Evolutionary conservation across 1,140 invertebrate genomes (phyloP).

Genomic region (Trichomalopsis sarcophagae): DNA sequence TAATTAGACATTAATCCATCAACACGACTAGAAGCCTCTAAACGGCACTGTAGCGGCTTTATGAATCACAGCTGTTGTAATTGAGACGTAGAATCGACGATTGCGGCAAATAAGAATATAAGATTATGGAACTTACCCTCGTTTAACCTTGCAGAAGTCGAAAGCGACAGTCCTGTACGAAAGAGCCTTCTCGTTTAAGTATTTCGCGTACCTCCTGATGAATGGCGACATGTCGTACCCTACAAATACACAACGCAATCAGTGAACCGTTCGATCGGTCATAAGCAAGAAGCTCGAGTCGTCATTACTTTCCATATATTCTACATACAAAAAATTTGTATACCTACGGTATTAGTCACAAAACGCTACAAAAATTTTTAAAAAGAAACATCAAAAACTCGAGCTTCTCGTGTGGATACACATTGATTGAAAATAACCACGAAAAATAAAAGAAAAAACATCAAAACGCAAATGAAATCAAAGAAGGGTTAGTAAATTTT

Average conservation of each 20-base stretch:
- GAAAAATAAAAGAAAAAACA: not conserved
- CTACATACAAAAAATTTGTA: too few relatives aligned
- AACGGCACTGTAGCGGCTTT: too few relatives aligned
- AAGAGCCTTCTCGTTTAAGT: slow-evolving; percentile 98
- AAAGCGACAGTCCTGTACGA: slow-evolving; percentile 99
- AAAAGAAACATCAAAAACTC: not conserved
- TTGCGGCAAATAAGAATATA: not conserved
- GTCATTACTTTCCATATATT: not conserved
- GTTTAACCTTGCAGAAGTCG: slow-evolving; percentile 99
- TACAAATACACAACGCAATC: slow-evolving; percentile 70
- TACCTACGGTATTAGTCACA: not conserved
- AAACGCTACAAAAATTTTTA: not conserved
- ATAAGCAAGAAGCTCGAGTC: not conserved
- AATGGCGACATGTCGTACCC: slow-evolving; percentile 99
- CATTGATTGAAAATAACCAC: not conserved
- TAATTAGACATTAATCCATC: not conserved
- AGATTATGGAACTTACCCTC: slow-evolving; percentile 84
- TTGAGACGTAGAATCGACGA: too few relatives aligned
- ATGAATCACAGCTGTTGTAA: too few relatives aligned
- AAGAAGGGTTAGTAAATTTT: slow-evolving; percentile 24
- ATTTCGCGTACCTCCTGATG: slow-evolving; percentile 98
- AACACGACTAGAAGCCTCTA: not conserved
- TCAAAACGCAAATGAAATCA: slow-evolving; percentile 1
- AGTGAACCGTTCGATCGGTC: not conserved
- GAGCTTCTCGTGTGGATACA: not conserved